Evolutionary conservation across 2,113 vertebrate species (phyloP).

Genomic region (Colossoma macropomum): DNA sequence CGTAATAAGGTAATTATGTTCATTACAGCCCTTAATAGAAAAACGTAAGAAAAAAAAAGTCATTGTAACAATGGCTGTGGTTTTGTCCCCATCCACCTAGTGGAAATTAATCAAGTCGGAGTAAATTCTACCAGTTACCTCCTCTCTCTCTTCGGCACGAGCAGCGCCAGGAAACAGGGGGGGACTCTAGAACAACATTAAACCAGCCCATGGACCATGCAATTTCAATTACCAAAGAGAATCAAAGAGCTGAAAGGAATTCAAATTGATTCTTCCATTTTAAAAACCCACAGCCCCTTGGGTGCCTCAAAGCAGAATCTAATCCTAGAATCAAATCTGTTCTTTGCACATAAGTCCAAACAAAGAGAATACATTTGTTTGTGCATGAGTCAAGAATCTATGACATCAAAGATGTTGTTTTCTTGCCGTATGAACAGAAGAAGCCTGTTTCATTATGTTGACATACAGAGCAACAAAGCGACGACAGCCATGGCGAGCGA

Average conservation of each 20-base stretch:
- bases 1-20: slow-evolving; percentile 60
- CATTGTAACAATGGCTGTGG: slow-evolving; percentile 54
- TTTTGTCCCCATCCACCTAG: slow-evolving; percentile 62
- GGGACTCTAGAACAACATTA: slow-evolving; percentile 69
- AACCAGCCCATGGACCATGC: slow-evolving; percentile 71
- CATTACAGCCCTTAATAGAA: slow-evolving; percentile 62
- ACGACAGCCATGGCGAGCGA: slow-evolving; percentile 14
- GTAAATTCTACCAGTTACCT: slow-evolving; percentile 58
- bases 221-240: slow-evolving; percentile 75
- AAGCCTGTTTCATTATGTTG: slow-evolving; percentile 14
- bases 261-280: slow-evolving; percentile 67
- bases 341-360: slow-evolving; percentile 31
- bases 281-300: slow-evolving; percentile 38
- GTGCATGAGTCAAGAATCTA: slow-evolving; percentile 22
- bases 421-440: neutral
- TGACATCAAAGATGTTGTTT: slow-evolving; percentile 17
- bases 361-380: slow-evolving; percentile 18
- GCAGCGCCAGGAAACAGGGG: slow-evolving; percentile 51
- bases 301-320: slow-evolving; percentile 21
- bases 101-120: slow-evolving; percentile 66
- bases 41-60: slow-evolving; percentile 35
- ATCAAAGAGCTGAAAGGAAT: slow-evolving; percentile 66
- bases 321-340: slow-evolving; percentile 46
- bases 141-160: slow-evolving; percentile 40
- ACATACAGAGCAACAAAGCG: slow-evolving; percentile 38